Conservation (phyloP, 2,113 vertebrate genomes). For the Pimephales promelas region DNA sequence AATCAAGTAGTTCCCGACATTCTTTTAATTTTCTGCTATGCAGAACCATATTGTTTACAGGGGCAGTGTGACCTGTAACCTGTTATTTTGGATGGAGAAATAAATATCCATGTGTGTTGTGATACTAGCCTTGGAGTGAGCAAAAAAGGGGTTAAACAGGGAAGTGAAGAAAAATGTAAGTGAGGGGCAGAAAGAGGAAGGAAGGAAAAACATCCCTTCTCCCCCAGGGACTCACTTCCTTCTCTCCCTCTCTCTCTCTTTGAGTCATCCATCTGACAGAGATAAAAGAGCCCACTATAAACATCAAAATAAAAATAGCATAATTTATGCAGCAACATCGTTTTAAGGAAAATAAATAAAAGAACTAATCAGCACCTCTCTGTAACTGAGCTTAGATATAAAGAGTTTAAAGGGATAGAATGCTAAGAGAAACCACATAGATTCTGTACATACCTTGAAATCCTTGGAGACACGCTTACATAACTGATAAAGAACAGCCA, state of each 20-base stretch:
- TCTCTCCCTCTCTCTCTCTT: constrained; percentile 52
- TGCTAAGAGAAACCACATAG: background rate
- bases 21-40: background rate
- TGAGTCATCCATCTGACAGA: constrained; percentile 67
- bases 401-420: background rate
- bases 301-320: constrained; percentile 63
- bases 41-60: background rate
- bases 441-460: background rate
- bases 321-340: constrained; percentile 58
- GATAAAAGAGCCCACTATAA: constrained; percentile 65
- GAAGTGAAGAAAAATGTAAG: constrained; percentile 41
- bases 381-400: constrained; percentile 22
- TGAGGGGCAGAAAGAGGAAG: constrained; percentile 34
- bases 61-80: background rate
- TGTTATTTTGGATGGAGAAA: background rate
- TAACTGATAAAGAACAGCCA: constrained; percentile 13
- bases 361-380: constrained; percentile 47
- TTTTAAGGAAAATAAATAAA: constrained; percentile 28
- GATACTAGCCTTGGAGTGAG: background rate
- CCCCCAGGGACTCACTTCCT: constrained; percentile 1
- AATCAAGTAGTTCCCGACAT: no score
- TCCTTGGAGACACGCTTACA: background rate
- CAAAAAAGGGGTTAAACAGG: constrained; percentile 23
- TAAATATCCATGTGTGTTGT: background rate
- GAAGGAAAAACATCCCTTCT: constrained; percentile 26